phyloP scores from a whole-genome alignment of 2,797 vertebrate genomes.

The Lepilemur ruficaudatus region DNA sequence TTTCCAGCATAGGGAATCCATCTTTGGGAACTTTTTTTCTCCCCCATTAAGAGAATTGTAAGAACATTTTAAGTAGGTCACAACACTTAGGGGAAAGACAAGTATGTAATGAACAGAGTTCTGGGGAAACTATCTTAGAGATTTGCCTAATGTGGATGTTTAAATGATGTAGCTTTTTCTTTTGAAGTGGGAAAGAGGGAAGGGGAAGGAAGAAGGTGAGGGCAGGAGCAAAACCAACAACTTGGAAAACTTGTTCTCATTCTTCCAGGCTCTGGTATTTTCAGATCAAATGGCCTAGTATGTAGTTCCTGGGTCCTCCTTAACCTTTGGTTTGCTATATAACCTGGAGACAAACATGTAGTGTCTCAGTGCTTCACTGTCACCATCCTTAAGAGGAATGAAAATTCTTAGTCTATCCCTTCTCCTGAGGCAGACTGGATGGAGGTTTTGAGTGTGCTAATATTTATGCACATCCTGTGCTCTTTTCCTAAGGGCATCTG shows the following conservation, averaged over 20 bases:
- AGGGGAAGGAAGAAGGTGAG: background rate
- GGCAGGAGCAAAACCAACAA: background rate
- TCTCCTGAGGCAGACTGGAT: background rate
- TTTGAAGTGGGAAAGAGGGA: background rate
- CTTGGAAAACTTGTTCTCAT: background rate
- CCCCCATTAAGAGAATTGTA: background rate
- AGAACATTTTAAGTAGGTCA: conserved; percentile 2
- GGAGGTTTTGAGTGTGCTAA: background rate
- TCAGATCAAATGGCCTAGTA: background rate
- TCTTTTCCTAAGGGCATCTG: background rate
- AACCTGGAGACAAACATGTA: background rate
- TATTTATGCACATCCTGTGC: background rate
- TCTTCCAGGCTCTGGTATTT: background rate
- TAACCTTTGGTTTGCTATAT: background rate
- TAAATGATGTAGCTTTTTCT: background rate
- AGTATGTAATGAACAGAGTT: background rate
- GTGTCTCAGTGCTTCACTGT: background rate
- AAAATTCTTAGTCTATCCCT: background rate
- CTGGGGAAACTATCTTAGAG: background rate
- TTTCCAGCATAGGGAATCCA: background rate
- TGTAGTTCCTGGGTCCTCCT: background rate
- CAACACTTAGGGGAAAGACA: background rate
- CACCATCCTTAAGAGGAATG: background rate
- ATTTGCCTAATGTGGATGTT: background rate
- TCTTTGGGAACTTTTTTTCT: background rate